Evolutionary conservation across 2,888 invertebrate species (phyloP).

Genomic region (Patella depressa): DNA sequence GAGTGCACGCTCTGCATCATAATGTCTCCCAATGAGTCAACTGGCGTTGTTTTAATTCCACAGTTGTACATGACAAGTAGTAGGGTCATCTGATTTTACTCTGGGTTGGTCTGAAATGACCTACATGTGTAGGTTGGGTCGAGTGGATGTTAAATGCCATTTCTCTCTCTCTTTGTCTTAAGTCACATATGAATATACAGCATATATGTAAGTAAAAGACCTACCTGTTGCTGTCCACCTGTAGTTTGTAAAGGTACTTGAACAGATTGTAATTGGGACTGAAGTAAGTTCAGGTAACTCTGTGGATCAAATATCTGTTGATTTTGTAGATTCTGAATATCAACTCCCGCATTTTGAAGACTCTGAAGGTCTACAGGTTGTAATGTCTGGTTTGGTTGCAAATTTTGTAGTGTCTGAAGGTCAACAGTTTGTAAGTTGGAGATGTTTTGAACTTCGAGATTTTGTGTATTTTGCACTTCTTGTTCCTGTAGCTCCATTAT

Average conservation of each 20-base stretch:
- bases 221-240: not conserved
- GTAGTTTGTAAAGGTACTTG: not conserved
- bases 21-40: too few relatives aligned
- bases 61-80: too few relatives aligned
- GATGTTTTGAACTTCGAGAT: not conserved
- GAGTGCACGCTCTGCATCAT: too few relatives aligned
- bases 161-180: too few relatives aligned
- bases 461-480: not conserved
- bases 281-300: not conserved
- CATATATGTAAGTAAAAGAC: too few relatives aligned
- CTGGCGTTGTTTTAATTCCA: too few relatives aligned
- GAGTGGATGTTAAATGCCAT: too few relatives aligned
- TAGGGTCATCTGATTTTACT: too few relatives aligned
- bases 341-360: not conserved
- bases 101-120: too few relatives aligned
- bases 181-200: too few relatives aligned
- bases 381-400: not conserved
- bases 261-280: not conserved
- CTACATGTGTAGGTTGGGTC: too few relatives aligned
- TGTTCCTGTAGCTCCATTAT: conserved; percentile 1
- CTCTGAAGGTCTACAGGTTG: not conserved
- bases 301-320: conserved; percentile 10
- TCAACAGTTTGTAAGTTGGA: not conserved
- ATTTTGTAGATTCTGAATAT: conserved; percentile 4
- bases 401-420: not conserved